Evolutionary conservation across 2,888 invertebrate genomes (phyloP).

Genomic region (Aphrophora alni): DNA sequence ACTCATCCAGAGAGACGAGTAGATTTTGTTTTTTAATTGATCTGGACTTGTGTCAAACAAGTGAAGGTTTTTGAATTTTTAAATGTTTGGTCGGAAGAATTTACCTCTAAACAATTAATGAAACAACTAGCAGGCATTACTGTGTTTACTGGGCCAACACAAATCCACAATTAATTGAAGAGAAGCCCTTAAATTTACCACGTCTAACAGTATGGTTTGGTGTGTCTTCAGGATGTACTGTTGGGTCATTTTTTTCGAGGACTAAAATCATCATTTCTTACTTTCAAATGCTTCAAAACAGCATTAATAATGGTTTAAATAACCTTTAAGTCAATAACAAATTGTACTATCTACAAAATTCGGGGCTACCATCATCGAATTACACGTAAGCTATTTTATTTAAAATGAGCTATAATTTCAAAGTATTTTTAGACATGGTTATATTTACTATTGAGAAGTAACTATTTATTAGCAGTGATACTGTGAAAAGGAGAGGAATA

Average conservation of each 20-base stretch:
- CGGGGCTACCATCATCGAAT: too few relatives aligned
- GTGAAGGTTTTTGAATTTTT: too few relatives aligned
- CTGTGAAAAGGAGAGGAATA: too few relatives aligned
- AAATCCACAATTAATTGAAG: constrained; percentile 8
- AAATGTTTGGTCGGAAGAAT: not conserved
- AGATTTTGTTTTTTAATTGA: too few relatives aligned
- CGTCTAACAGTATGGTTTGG: not conserved
- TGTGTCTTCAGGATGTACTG: not conserved
- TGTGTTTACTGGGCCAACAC: not conserved
- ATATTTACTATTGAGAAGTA: too few relatives aligned
- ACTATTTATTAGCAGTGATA: too few relatives aligned
- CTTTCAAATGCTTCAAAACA: constrained; percentile 2
- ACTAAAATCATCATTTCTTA: not conserved
- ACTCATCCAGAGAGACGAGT: too few relatives aligned
- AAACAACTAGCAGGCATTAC: not conserved
- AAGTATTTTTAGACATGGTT: too few relatives aligned
- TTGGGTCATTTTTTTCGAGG: not conserved
- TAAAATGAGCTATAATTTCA: too few relatives aligned
- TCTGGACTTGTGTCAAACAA: too few relatives aligned
- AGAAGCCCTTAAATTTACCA: not conserved
- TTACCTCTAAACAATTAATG: not conserved
- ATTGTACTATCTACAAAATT: too few relatives aligned
- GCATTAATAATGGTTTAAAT: not conserved
- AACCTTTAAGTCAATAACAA: not conserved
- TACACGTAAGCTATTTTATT: too few relatives aligned